Conservation (phyloP, 2,888 invertebrate species). For the Lochmaea capreae region DNA sequence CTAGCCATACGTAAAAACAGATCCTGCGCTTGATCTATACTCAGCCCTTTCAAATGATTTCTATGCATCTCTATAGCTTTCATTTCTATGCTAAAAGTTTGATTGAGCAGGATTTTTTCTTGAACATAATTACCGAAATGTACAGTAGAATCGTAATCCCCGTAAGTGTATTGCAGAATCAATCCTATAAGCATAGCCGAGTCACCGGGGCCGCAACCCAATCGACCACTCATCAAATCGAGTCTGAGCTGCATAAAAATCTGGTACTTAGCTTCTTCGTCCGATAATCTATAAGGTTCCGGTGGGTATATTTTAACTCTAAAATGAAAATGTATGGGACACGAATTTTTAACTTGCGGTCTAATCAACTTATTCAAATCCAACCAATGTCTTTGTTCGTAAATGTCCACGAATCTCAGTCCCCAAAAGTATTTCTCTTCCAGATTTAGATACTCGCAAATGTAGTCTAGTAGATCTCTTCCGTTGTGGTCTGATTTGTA, state of each 20-base stretch:
- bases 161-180: constrained; percentile 46
- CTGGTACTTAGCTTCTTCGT: constrained; percentile 40
- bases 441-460: constrained; percentile 47
- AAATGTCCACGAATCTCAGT: constrained; percentile 44
- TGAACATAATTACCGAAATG: constrained; percentile 45
- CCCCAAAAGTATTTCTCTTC: constrained; percentile 47
- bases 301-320: constrained; percentile 50
- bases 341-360: constrained; percentile 45
- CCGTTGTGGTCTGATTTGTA: constrained; percentile 49
- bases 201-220: constrained; percentile 45
- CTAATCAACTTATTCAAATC: constrained; percentile 45
- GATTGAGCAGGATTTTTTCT: constrained; percentile 46
- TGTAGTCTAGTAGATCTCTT: constrained; percentile 45
- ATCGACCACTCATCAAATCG: constrained; percentile 46
- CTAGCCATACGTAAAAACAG: constrained; percentile 49
- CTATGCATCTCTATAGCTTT: constrained; percentile 49
- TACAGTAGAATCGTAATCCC: constrained; percentile 38
- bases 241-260: constrained; percentile 48
- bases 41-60: constrained; percentile 42
- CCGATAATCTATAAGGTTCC: constrained; percentile 47
- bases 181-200: constrained; percentile 46
- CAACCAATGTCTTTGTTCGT: constrained; percentile 49
- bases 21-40: constrained; percentile 42
- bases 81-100: constrained; percentile 43
- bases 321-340: constrained; percentile 46